These are phyloP conservation scores for Elgonia sp. DNA, from an alignment of 2,888 invertebrate genomes.

Conservation along the genomic window DNA sequence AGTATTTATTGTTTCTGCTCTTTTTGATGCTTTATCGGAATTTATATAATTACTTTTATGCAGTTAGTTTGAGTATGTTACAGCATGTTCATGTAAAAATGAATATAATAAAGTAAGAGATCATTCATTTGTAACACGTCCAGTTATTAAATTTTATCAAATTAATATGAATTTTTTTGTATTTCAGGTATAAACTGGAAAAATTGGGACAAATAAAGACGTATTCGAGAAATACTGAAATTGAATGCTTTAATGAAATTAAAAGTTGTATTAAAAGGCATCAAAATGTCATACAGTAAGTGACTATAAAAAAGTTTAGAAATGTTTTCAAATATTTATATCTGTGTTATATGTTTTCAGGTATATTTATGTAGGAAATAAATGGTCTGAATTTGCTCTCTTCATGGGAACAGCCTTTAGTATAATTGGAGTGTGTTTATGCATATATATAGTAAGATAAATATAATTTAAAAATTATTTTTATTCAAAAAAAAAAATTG, in stretches of 20 bases:
- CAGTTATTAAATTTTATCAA: too few species aligned
- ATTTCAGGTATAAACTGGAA: conserved; percentile 36
- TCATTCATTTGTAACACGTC: too few species aligned
- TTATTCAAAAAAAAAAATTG: too few species aligned
- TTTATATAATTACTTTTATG: conserved; percentile 24
- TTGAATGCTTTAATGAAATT: not conserved
- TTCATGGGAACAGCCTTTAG: conserved; percentile 32
- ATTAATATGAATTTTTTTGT: too few species aligned
- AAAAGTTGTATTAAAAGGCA: conserved; percentile 27
- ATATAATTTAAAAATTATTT: not conserved
- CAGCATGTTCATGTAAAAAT: conserved; percentile 37
- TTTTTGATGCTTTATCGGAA: conserved; percentile 24
- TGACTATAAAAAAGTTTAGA: not conserved
- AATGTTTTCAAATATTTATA: not conserved
- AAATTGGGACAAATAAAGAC: not conserved
- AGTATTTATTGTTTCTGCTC: conserved; percentile 6
- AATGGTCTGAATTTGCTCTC: conserved; percentile 16
- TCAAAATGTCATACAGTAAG: conserved; percentile 29
- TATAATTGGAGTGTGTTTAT: conserved; percentile 34
- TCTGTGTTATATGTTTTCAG: conserved; percentile 2
- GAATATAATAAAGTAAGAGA: conserved; percentile 30
- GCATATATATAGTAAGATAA: conserved; percentile 47
- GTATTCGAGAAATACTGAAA: not conserved
- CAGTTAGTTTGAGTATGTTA: not conserved
- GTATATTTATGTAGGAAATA: conserved; percentile 4